A percentile compares a stretch with the other conserved stretches of the same genome.
phyloP scores from a whole-genome alignment of 2,888 invertebrate species.

The Dysmachus trigonus region DNA sequence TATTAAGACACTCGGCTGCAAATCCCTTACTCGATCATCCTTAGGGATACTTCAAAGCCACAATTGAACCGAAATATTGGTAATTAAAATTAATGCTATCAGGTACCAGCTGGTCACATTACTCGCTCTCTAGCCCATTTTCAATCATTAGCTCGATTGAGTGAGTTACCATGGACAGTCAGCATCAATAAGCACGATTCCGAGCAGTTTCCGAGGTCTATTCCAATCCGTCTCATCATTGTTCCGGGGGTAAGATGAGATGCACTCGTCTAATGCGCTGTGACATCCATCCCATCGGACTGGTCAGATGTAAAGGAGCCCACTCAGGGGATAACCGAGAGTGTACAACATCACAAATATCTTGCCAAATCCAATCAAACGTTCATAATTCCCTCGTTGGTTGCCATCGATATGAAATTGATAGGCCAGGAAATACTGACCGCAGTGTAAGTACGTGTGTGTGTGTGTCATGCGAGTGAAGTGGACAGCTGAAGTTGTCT shows the following conservation, averaged over 20 bases:
- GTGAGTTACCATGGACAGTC: background rate
- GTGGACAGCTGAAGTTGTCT: background rate
- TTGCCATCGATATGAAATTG: background rate
- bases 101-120: background rate
- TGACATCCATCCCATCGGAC: background rate
- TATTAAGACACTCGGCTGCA: background rate
- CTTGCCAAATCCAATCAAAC: background rate
- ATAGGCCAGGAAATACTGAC: background rate
- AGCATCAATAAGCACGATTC: background rate
- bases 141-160: background rate
- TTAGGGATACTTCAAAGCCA: background rate
- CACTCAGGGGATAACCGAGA: background rate
- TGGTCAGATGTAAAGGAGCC: background rate
- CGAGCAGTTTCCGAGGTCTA: background rate
- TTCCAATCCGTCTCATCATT: background rate
- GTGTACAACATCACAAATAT: background rate
- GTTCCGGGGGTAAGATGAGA: background rate
- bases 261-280: background rate
- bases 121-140: background rate
- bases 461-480: background rate
- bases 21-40: background rate
- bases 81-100: background rate
- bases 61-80: background rate
- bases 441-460: too few relatives aligned
- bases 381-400: background rate